Evolutionary conservation across 2,888 invertebrate genomes (phyloP), one percentile per base, ranked within the genome.

Genomic region (Hipparchia sbordonii): DNA sequence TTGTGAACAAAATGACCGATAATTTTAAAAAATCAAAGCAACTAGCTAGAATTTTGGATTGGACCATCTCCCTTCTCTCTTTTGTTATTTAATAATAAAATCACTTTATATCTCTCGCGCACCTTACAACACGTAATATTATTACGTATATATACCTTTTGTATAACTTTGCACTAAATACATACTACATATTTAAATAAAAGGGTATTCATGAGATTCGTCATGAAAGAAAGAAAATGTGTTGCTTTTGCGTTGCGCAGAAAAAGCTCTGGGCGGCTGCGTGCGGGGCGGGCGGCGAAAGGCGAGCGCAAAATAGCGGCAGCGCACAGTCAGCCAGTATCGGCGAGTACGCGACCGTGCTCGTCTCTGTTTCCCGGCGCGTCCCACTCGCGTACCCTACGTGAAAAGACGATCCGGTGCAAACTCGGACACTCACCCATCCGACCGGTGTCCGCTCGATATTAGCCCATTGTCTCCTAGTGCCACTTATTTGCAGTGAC

Each of bases 231-330:
- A 69, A 84, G 84, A 84, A 85, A 87, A 87, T 85, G 82, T 85
- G 82, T 84, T 85, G 85, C 84, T 82, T 82, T 85, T 87, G 89
- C 89, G 90, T 86, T 90, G 92, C 92, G 92, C 92, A 92, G 90
- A 87, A 89, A 90, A 91, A 91, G 92, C 88, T 91, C 87, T 82
- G 80, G 87, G 86, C 88, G 90, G 87, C 87, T 82, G 89, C 82
- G 70, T 72, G 81, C 78, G 79, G 77, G 81, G 76, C 76, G 82
- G 78, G 82, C 79, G 81, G 82, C 72, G 76, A 72, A 79, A 76
- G 81, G 80, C 67, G 80, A 84, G 86, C 87, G 88, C 89, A 90
- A 91, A 91, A 69, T 91, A 91, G 90, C 90, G 90, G 86, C 88
- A 90, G 90, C 87, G 89, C 89, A 87, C 88, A 83, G 87, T 84